A percentile compares a stretch with the other conserved stretches of the same genome.
These are phyloP conservation scores for Drosophila parabipectinata DNA, from an alignment of 1,140 invertebrate species.

Conservation along the genomic window DNA sequence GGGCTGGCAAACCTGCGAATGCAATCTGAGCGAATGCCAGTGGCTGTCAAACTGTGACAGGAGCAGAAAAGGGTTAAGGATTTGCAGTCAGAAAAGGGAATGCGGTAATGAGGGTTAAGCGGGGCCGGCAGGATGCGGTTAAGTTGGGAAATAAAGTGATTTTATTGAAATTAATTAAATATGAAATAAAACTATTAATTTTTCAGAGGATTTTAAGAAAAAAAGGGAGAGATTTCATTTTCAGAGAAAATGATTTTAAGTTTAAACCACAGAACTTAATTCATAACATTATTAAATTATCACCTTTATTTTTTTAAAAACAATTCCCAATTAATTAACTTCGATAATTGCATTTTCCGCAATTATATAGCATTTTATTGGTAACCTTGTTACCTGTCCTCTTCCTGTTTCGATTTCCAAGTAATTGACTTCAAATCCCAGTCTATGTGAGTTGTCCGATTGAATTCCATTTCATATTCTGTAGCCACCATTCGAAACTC, in stretches of 20 bases:
- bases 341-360: background rate
- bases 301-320: background rate
- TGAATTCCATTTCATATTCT: conserved; percentile 25
- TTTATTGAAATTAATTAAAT: conserved; percentile 21
- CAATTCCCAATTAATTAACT: background rate
- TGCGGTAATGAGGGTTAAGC: conserved; percentile 31
- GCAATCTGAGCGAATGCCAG: conserved; percentile 53
- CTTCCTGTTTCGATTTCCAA: conserved; percentile 1
- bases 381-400: conserved; percentile 2
- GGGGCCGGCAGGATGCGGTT: background rate
- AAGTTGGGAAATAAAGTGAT: conserved; percentile 16
- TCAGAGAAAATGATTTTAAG: no score
- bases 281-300: background rate
- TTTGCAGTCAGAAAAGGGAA: conserved; percentile 20
- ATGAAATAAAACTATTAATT: background rate
- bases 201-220: no score
- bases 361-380: background rate
- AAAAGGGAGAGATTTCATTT: no score
- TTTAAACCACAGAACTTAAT: no score
- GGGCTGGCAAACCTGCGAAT: conserved; percentile 19
- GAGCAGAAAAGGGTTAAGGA: conserved; percentile 27
- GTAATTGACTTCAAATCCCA: conserved; percentile 30
- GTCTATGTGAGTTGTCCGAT: conserved; percentile 20
- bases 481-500: conserved; percentile 4
- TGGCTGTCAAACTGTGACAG: conserved; percentile 64